These are phyloP conservation scores for Paramormyrops kingsleyae DNA, from an alignment of 2,113 vertebrate species.

Conservation along the genomic window DNA sequence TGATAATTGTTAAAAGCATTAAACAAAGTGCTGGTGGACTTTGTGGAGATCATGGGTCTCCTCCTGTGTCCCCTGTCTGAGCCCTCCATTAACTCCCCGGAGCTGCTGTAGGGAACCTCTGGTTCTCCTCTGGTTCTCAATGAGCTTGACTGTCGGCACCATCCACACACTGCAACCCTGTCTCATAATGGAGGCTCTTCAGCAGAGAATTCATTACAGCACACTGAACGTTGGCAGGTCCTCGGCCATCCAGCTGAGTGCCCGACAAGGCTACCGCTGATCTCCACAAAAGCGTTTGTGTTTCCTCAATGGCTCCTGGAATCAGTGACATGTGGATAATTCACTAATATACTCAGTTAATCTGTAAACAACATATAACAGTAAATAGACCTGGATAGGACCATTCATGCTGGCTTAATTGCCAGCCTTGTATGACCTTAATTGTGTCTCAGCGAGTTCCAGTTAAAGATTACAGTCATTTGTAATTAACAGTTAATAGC, in stretches of 20 bases:
- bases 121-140: background rate
- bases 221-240: slow-evolving; percentile 45
- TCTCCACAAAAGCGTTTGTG: background rate
- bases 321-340: background rate
- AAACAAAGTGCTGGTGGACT: background rate
- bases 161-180: background rate
- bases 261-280: slow-evolving; percentile 43
- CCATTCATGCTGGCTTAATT: background rate
- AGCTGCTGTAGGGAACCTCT: background rate
- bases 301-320: background rate
- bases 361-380: background rate
- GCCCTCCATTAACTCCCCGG: slow-evolving; percentile 19
- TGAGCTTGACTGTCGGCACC: background rate
- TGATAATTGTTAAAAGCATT: background rate
- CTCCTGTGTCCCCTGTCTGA: background rate
- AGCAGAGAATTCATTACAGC: slow-evolving; percentile 52
- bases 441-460: background rate
- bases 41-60: background rate
- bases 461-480: background rate
- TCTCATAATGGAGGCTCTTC: slow-evolving; percentile 26
- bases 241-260: slow-evolving; percentile 25
- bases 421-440: background rate
- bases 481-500: background rate
- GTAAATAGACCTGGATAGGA: background rate
- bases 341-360: background rate